Percentiles rank a stretch among this genome's conserved stretches.
These are phyloP conservation scores for Lanius ludovicianus DNA, from an alignment of 2,113 vertebrate genomes.

Conservation along the genomic window DNA sequence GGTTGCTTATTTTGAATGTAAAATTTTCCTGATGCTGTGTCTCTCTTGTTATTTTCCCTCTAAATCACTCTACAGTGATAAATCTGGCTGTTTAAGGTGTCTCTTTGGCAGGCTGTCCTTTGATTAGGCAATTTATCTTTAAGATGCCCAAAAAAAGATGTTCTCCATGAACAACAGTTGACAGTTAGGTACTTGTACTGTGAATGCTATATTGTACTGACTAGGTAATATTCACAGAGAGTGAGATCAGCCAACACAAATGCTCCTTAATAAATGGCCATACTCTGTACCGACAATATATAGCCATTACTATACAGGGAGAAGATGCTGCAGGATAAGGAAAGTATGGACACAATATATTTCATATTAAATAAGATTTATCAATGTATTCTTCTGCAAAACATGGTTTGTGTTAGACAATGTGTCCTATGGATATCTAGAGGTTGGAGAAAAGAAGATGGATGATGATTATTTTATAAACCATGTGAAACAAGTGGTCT, in stretches of 20 bases:
- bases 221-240: not conserved
- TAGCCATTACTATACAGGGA: not conserved
- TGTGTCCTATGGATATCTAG: not conserved
- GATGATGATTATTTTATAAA: not conserved
- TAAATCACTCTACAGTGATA: slow-evolving; percentile 5
- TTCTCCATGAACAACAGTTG: not conserved
- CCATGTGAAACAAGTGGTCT: not conserved
- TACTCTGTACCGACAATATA: not conserved
- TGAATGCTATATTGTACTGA: not conserved
- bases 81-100: not conserved
- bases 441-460: not conserved
- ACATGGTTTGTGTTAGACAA: not conserved
- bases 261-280: not conserved
- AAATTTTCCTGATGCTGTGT: not conserved
- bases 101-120: slow-evolving; percentile 9
- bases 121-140: slow-evolving; percentile 30
- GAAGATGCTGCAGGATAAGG: not conserved
- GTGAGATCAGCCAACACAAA: not conserved
- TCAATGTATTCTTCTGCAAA: not conserved
- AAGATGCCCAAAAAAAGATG: not conserved
- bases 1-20: not conserved
- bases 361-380: not conserved
- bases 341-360: not conserved
- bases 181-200: not conserved
- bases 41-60: not conserved